Evolutionary conservation across 2,888 invertebrate genomes (phyloP).

Genomic region (Bibio marci): DNA sequence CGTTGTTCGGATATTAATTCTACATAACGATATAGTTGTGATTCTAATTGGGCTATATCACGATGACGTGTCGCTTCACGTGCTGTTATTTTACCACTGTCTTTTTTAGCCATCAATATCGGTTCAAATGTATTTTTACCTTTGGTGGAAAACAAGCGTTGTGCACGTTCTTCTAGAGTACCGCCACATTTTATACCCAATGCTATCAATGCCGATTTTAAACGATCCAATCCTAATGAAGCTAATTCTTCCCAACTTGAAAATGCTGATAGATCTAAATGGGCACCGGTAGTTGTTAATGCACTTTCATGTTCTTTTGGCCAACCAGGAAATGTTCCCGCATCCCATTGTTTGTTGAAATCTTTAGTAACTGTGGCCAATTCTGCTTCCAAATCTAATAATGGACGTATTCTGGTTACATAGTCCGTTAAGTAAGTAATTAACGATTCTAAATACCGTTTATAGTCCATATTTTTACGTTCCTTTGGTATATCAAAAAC

Average conservation of each 20-base stretch:
- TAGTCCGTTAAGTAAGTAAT: slow-evolving; percentile 77
- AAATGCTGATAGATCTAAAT: slow-evolving; percentile 95
- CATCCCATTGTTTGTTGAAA: slow-evolving; percentile 75
- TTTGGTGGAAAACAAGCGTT: slow-evolving; percentile 89
- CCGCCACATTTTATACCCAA: slow-evolving; percentile 96
- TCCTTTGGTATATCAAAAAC: slow-evolving; percentile 89
- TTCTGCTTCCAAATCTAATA: slow-evolving; percentile 66
- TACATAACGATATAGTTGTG: slow-evolving; percentile 75
- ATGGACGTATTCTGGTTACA: slow-evolving; percentile 65
- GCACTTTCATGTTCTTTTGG: slow-evolving; percentile 91
- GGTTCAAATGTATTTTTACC: slow-evolving; percentile 87
- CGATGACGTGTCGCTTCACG: slow-evolving; percentile 53
- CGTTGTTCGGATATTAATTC: slow-evolving; percentile 74
- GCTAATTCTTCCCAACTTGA: slow-evolving; percentile 95
- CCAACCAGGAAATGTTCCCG: slow-evolving; percentile 88
- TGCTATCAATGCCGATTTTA: slow-evolving; percentile 95
- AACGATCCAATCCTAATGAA: slow-evolving; percentile 86
- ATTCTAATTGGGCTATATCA: slow-evolving; percentile 76
- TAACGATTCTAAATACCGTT: slow-evolving; percentile 66
- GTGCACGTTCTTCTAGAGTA: slow-evolving; percentile 92
- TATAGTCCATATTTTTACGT: slow-evolving; percentile 72
- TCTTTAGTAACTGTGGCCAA: slow-evolving; percentile 60
- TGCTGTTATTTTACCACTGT: slow-evolving; percentile 35
- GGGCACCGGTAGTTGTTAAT: slow-evolving; percentile 85
- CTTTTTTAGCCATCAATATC: slow-evolving; percentile 73